phyloP scores from a whole-genome alignment of 2,113 vertebrate genomes.

The Corvus moneduloides region DNA sequence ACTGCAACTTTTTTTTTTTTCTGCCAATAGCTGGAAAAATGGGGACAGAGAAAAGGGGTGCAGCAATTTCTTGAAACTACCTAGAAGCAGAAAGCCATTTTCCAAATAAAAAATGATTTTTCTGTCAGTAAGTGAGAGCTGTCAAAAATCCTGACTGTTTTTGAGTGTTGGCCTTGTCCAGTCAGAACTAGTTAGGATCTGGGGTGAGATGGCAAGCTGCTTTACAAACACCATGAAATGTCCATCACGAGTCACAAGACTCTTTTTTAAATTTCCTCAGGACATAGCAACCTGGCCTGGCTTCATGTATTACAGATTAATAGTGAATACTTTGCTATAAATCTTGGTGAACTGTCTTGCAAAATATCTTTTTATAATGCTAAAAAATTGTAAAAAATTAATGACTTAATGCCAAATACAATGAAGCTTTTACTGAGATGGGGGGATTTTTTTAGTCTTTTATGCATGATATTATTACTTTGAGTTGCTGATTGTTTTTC shows the following conservation, averaged over 20 bases:
- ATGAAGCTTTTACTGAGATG: neutral
- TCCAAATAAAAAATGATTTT: neutral
- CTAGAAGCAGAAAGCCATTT: neutral
- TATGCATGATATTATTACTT: neutral
- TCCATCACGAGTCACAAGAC: slow-evolving; percentile 18
- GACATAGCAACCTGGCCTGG: neutral
- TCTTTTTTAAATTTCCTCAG: neutral
- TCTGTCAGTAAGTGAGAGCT: neutral
- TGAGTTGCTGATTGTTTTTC: neutral
- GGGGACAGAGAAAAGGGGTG: neutral
- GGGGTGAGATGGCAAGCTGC: neutral
- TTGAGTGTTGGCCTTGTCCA: neutral
- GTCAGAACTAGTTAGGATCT: neutral
- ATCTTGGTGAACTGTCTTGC: neutral
- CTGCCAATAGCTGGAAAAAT: neutral
- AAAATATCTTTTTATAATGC: neutral
- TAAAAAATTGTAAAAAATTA: neutral
- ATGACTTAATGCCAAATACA: neutral
- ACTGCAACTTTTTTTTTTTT: neutral
- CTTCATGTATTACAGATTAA: neutral
- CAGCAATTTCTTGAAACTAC: neutral
- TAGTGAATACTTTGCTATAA: neutral
- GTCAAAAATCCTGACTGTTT: neutral
- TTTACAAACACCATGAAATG: neutral
- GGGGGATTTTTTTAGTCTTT: neutral